These are phyloP conservation scores for Teleopsis dalmanni DNA, from an alignment of 1,140 invertebrate genomes.

Conservation along the genomic window DNA sequence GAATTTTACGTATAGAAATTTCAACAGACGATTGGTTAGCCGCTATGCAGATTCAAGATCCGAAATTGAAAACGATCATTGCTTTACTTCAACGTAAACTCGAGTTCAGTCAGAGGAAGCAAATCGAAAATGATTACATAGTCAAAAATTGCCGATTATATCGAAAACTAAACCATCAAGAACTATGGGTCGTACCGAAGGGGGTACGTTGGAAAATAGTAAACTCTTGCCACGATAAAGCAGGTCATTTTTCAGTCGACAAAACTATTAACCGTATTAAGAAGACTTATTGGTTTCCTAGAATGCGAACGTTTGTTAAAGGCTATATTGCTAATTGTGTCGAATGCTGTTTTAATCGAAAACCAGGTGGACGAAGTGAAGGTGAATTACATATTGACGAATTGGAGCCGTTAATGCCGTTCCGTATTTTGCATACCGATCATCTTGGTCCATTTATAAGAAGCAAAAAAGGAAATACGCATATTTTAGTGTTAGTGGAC, in stretches of 20 bases:
- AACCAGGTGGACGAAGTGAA: slow-evolving; percentile 7
- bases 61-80: too few species aligned
- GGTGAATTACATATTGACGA: slow-evolving; percentile 23
- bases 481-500: slow-evolving; percentile 43
- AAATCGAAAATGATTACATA: too few species aligned
- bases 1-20: not conserved
- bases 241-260: too few species aligned
- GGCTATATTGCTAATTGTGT: slow-evolving; percentile 1
- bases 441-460: slow-evolving; percentile 28
- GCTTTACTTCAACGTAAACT: too few species aligned
- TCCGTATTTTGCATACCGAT: slow-evolving; percentile 25
- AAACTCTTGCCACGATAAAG: too few species aligned
- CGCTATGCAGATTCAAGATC: too few species aligned
- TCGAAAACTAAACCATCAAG: too few species aligned
- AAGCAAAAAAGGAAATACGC: slow-evolving; percentile 34
- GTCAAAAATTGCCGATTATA: too few species aligned
- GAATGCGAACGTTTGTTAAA: slow-evolving; percentile 2
- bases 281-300: slow-evolving; percentile 13
- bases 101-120: too few species aligned
- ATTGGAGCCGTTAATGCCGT: slow-evolving; percentile 22
- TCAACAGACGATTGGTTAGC: slow-evolving; percentile 7
- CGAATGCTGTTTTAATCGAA: slow-evolving; percentile 8
- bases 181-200: too few species aligned
- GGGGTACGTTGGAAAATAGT: too few species aligned
- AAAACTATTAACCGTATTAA: not conserved